Conservation (phyloP, 2,113 vertebrate genomes). For the Holacanthus passer region DNA sequence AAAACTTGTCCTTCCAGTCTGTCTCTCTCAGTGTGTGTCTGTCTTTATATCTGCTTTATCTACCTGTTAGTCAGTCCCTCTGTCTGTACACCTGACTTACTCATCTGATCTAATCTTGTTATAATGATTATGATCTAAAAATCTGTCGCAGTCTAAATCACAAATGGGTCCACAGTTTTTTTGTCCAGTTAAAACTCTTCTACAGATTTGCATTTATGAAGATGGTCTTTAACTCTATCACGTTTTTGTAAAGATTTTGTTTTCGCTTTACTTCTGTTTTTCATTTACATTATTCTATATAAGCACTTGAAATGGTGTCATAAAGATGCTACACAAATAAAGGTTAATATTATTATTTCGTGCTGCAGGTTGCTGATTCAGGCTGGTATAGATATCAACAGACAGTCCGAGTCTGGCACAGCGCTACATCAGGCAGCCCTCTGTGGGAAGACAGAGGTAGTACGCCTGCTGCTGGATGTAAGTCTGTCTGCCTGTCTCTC, state of each 20-base stretch:
- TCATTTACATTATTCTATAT: not conserved
- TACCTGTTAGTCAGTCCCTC: not conserved
- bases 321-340: not conserved
- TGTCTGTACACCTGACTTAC: not conserved
- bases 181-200: not conserved
- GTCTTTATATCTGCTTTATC: not conserved
- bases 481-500: constrained; percentile 70
- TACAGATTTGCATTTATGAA: not conserved
- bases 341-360: constrained; percentile 13
- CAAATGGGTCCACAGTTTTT: not conserved
- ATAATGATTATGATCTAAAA: not conserved
- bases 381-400: constrained; percentile 97
- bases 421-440: constrained; percentile 96
- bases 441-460: constrained; percentile 97
- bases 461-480: constrained; percentile 96
- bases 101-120: not conserved
- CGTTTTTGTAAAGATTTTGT: not conserved
- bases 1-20: constrained; percentile 6
- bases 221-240: not conserved
- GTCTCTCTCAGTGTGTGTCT: constrained; percentile 13
- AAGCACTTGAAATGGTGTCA: not conserved
- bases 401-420: constrained; percentile 96
- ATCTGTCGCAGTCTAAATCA: not conserved
- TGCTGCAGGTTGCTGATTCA: constrained; percentile 92
- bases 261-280: not conserved